A percentile compares a stretch with the other conserved stretches of the same genome.
Conservation (phyloP, 2,113 vertebrate species). For the Sitta europaea region DNA sequence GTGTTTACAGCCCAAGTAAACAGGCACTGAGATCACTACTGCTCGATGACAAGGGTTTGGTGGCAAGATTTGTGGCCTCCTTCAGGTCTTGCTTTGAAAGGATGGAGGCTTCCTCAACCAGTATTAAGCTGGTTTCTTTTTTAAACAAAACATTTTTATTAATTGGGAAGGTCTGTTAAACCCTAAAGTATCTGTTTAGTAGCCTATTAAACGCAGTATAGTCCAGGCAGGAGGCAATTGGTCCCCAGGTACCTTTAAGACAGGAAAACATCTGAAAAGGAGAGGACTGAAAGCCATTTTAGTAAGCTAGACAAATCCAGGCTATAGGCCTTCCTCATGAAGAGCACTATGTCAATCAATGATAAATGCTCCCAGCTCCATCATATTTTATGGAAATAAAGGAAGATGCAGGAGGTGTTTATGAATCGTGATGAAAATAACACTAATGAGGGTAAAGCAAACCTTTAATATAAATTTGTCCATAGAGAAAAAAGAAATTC, state of each 20-base stretch:
- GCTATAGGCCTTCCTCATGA: not conserved
- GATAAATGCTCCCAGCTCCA: not conserved
- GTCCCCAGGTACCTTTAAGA: not conserved
- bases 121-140: not conserved
- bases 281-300: not conserved
- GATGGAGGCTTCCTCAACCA: not conserved
- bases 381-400: not conserved
- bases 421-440: not conserved
- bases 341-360: not conserved
- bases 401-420: not conserved
- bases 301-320: not conserved
- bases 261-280: not conserved
- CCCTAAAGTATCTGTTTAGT: not conserved
- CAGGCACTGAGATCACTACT: not conserved
- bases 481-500: not conserved
- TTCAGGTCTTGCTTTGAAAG: not conserved
- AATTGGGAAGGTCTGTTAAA: not conserved
- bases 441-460: not conserved
- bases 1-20: not conserved
- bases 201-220: not conserved
- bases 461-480: not conserved
- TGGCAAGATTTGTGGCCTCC: not conserved
- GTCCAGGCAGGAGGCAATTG: not conserved
- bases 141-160: not conserved
- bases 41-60: not conserved